These are phyloP conservation scores for Drosophila kikkawai DNA, from an alignment of 1,140 invertebrate species.

Conservation along the genomic window DNA sequence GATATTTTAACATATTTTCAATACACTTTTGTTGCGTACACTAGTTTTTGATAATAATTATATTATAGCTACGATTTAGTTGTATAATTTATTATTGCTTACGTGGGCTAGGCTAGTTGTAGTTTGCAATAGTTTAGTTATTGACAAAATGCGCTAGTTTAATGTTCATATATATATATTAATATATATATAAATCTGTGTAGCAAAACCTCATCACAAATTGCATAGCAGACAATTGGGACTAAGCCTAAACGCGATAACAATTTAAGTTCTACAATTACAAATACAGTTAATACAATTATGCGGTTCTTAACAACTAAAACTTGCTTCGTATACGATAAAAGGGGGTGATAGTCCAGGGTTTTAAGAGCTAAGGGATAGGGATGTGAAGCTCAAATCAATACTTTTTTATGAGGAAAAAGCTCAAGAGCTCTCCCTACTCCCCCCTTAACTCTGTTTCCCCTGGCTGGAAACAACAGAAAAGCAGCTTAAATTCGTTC, in stretches of 20 bases:
- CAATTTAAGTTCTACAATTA: constrained; percentile 58
- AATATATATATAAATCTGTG: constrained; percentile 33
- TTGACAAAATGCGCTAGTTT: constrained; percentile 59
- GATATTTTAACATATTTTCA: constrained; percentile 81
- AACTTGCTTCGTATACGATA: constrained; percentile 54
- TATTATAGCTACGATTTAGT: constrained; percentile 59
- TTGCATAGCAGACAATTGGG: constrained; percentile 58
- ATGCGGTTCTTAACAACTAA: constrained; percentile 56
- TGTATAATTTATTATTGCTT: constrained; percentile 82
- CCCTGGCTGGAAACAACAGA: constrained; percentile 5
- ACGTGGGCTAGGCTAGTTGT: constrained; percentile 70
- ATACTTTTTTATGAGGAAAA: neutral
- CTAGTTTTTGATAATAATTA: constrained; percentile 58
- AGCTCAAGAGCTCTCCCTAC: neutral
- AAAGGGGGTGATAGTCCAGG: neutral
- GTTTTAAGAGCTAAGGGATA: neutral
- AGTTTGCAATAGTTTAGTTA: constrained; percentile 49
- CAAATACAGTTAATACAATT: constrained; percentile 62
- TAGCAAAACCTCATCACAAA: constrained; percentile 73
- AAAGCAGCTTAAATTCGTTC: constrained; percentile 10
- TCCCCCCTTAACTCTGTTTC: neutral
- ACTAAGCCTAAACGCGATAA: constrained; percentile 67
- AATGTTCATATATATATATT: constrained; percentile 16
- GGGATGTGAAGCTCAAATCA: neutral
- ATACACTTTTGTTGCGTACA: constrained; percentile 59